phyloP scores from a whole-genome alignment of 2,888 invertebrate species.

The Epinotia brunnichana region DNA sequence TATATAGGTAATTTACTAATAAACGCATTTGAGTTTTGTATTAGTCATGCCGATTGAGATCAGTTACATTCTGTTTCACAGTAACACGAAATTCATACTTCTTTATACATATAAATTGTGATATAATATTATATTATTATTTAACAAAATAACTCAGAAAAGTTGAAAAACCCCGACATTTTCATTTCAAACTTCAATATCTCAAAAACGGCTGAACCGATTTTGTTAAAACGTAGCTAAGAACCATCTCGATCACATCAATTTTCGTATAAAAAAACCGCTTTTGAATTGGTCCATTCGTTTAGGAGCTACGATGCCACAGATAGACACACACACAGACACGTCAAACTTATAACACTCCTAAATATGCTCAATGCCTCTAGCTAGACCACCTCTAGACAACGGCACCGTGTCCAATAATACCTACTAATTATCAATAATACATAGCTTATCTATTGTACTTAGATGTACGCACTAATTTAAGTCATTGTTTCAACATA shows the following conservation, averaged over 20 bases:
- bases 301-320: too few species aligned
- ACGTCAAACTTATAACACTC: too few species aligned
- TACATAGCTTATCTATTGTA: background rate
- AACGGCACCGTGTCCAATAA: background rate
- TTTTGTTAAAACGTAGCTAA: too few species aligned
- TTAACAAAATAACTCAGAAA: background rate
- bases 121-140: background rate
- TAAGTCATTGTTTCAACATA: background rate
- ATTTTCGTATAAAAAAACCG: too few species aligned
- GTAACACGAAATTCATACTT: background rate
- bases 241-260: too few species aligned
- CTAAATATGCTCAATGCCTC: too few species aligned
- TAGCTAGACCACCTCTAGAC: background rate
- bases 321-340: too few species aligned
- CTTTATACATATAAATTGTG: background rate
- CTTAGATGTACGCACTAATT: background rate
- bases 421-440: background rate
- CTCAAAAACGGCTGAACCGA: too few species aligned
- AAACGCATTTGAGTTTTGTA: background rate
- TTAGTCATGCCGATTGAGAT: conserved; percentile 32
- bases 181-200: too few species aligned
- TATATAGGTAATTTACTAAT: background rate
- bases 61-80: conserved; percentile 18
- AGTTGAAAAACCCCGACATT: too few species aligned
- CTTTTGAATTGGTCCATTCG: too few species aligned